Conservation (phyloP, 2,113 vertebrate genomes). For the Oreochromis tanganicae region DNA sequence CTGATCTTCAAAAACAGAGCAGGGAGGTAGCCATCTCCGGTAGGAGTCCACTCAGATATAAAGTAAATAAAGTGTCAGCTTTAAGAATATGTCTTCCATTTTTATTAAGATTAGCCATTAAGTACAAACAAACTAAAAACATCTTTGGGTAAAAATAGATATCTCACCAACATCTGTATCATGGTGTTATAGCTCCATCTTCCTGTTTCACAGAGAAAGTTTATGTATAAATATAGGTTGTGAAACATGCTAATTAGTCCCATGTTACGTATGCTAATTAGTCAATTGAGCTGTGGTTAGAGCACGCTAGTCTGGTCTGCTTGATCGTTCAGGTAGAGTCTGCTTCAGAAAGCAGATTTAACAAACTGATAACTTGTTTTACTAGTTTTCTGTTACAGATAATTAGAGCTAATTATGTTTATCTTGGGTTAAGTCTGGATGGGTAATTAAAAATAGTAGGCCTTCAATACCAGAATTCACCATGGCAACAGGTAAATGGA, state of each 20-base stretch:
- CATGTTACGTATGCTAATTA: background rate
- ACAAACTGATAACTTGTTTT: background rate
- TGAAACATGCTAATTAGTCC: background rate
- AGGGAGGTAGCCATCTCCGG: background rate
- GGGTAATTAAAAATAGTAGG: background rate
- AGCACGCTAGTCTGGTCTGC: background rate
- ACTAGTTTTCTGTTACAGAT: background rate
- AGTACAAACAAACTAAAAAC: background rate
- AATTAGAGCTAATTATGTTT: background rate
- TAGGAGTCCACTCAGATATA: background rate
- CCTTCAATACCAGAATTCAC: background rate
- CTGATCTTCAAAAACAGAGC: background rate
- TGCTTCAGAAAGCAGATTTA: background rate
- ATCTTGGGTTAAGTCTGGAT: background rate
- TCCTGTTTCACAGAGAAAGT: background rate
- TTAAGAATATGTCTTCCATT: background rate
- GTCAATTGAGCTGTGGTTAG: background rate
- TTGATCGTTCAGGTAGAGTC: background rate
- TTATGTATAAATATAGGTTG: background rate
- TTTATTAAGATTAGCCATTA: background rate
- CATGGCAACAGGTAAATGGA: background rate
- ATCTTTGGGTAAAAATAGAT: background rate
- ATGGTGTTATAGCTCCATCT: background rate
- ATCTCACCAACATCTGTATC: background rate
- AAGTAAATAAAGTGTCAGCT: background rate